These are phyloP conservation scores for Vanessa cardui DNA, from an alignment of 2,888 invertebrate genomes.

Conservation along the genomic window DNA sequence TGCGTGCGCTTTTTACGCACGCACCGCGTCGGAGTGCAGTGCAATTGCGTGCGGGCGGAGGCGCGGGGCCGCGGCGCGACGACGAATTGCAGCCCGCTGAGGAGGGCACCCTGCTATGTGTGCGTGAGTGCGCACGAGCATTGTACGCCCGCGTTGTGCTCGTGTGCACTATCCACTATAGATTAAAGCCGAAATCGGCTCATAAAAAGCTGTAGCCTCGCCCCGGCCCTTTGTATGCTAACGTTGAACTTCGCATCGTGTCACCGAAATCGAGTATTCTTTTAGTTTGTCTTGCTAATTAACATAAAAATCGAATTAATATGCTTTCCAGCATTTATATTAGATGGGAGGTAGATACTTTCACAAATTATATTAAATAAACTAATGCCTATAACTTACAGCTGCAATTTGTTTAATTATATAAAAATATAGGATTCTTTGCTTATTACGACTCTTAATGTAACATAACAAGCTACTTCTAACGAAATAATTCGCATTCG, in stretches of 20 bases:
- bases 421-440: no score
- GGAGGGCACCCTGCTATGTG: conserved; percentile 69
- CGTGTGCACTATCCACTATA: conserved; percentile 53
- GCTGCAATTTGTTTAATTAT: neutral
- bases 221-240: conserved; percentile 73
- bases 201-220: conserved; percentile 74
- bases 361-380: conserved; percentile 20
- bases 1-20: conserved; percentile 83
- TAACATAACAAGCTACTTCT: no score
- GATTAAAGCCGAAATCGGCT: conserved; percentile 73
- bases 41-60: conserved; percentile 78
- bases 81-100: conserved; percentile 80
- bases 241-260: conserved; percentile 71
- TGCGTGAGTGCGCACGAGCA: conserved; percentile 71
- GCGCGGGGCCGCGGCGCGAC: conserved; percentile 56
- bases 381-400: neutral
- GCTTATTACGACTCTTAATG: no score
- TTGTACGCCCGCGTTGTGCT: conserved; percentile 51
- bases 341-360: conserved; percentile 44
- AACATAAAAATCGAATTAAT: conserved; percentile 62
- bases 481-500: no score
- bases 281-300: conserved; percentile 56
- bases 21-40: conserved; percentile 76
- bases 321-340: conserved; percentile 55
- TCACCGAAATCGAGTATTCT: conserved; percentile 60